Conservation (phyloP, 2,888 invertebrate species). For the Tetramorium bicarinatum region DNA sequence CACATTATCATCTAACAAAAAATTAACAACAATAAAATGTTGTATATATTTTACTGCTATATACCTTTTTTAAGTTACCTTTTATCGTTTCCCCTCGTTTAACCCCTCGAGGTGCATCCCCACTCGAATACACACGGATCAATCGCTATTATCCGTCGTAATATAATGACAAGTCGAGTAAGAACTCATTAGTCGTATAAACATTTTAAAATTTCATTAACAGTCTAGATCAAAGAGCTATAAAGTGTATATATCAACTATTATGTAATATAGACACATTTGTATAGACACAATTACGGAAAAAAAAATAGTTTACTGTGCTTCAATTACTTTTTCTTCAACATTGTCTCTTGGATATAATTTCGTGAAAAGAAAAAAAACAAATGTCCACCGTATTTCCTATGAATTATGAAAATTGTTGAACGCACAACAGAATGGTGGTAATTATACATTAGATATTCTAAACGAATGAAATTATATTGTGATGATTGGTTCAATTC, state of each 20-base stretch:
- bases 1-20: too few species aligned
- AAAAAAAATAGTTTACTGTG: not conserved
- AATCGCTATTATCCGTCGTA: not conserved
- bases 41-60: too few species aligned
- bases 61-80: too few species aligned
- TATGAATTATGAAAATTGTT: not conserved
- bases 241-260: not conserved
- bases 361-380: not conserved
- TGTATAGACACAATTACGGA: not conserved
- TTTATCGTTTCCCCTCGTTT: not conserved
- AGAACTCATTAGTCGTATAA: not conserved
- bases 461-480: not conserved
- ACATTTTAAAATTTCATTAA: not conserved
- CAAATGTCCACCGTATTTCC: not conserved
- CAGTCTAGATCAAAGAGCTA: not conserved
- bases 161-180: not conserved
- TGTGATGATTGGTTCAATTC: not conserved
- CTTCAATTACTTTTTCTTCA: not conserved
- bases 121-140: not conserved
- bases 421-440: not conserved
- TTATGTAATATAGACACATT: not conserved
- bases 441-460: constrained; percentile 3
- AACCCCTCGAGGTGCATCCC: not conserved
- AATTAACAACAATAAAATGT: too few species aligned
- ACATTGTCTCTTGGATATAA: not conserved